Conservation (phyloP, 2,113 vertebrate genomes). For the Aleadryas rufinucha region DNA sequence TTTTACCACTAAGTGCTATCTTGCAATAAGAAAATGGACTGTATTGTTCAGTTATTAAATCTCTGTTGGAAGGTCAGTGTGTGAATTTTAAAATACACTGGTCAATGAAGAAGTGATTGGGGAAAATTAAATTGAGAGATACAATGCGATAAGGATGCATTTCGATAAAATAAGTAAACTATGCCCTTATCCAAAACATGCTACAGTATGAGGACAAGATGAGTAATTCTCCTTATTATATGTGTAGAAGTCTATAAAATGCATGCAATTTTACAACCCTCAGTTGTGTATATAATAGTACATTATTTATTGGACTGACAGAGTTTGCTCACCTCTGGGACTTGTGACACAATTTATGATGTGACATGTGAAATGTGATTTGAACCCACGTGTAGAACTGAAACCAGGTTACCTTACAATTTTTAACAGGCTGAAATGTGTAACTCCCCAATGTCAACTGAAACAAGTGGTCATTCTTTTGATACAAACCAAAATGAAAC, state of each 20-base stretch:
- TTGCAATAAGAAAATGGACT: neutral
- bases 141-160: neutral
- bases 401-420: neutral
- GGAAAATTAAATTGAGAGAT: neutral
- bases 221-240: neutral
- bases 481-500: conserved; percentile 36
- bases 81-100: neutral
- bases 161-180: neutral
- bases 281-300: neutral
- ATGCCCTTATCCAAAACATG: neutral
- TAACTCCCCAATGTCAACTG: conserved; percentile 4
- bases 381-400: neutral
- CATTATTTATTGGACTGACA: neutral
- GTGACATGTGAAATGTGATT: neutral
- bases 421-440: conserved; percentile 62
- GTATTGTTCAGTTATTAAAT: neutral
- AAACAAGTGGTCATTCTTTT: neutral
- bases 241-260: neutral
- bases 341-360: neutral
- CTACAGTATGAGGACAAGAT: neutral
- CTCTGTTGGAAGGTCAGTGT: neutral
- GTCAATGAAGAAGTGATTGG: neutral
- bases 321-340: neutral
- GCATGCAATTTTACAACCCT: neutral
- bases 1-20: neutral